phyloP scores from a whole-genome alignment of 2,113 vertebrate species.

The Electrona antarctica region DNA sequence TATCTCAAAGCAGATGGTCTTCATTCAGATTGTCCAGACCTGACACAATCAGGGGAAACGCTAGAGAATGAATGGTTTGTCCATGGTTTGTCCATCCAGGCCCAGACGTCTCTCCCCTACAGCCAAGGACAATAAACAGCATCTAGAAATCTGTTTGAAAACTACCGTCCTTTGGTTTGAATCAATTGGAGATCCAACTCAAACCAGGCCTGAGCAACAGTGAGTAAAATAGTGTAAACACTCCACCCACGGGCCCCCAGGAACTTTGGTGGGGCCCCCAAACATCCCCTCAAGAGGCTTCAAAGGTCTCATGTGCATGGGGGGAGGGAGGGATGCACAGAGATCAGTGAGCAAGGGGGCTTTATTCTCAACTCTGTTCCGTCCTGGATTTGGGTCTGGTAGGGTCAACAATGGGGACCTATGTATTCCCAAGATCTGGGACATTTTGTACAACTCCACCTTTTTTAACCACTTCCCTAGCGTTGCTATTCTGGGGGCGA shows the following conservation, averaged over 20 bases:
- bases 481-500: too few species aligned
- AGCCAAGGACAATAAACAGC: slow-evolving; percentile 77
- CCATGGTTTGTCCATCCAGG: slow-evolving; percentile 2
- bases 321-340: background rate
- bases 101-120: slow-evolving; percentile 22
- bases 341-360: background rate
- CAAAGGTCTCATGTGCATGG: slow-evolving; percentile 43
- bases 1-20: slow-evolving; percentile 63
- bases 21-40: slow-evolving; percentile 48
- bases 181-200: slow-evolving; percentile 57
- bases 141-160: slow-evolving; percentile 40
- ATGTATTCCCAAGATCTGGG: background rate
- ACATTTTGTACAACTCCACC: background rate
- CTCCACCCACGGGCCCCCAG: slow-evolving; percentile 38
- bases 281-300: slow-evolving; percentile 63
- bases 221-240: slow-evolving; percentile 49
- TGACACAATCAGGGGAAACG: slow-evolving; percentile 76
- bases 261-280: slow-evolving; percentile 48
- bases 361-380: slow-evolving; percentile 18
- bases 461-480: background rate
- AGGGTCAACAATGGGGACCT: slow-evolving; percentile 17
- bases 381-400: background rate
- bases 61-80: slow-evolving; percentile 25
- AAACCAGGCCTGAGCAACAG: slow-evolving; percentile 30
- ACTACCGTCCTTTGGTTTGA: slow-evolving; percentile 36